Conservation (phyloP, 64 coral and sea anemone species). For the Dendrophyllia cribrosa region DNA sequence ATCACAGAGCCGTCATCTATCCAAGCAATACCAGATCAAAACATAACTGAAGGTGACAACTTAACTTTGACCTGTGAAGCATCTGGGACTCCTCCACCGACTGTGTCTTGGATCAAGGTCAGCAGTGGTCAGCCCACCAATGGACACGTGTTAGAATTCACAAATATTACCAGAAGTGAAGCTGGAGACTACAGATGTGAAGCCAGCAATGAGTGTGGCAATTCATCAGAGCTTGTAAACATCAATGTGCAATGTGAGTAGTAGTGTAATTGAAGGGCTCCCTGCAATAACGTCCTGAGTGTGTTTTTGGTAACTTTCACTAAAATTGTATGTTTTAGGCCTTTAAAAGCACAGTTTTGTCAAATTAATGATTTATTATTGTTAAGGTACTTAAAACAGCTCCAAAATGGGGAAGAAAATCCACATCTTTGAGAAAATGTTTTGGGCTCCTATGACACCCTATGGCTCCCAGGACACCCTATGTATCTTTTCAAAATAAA, state of each 20-base stretch:
- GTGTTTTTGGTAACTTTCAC: too few relatives aligned
- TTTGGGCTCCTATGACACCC: too few relatives aligned
- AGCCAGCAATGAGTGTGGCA: not conserved
- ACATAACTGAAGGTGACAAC: not conserved
- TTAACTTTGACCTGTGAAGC: not conserved
- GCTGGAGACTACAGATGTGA: slow-evolving; percentile 30
- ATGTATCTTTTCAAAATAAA: too few relatives aligned
- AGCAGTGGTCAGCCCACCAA: not conserved
- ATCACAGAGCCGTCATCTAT: not conserved
- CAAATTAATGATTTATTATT: too few relatives aligned
- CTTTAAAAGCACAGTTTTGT: too few relatives aligned
- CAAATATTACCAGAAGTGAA: not conserved
- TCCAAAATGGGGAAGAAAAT: too few relatives aligned
- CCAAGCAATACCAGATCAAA: not conserved
- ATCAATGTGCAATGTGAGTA: slow-evolving; percentile 13
- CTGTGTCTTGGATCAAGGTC: not conserved
- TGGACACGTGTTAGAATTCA: not conserved
- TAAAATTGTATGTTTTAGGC: too few relatives aligned
- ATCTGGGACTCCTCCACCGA: not conserved
- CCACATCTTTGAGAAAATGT: too few relatives aligned
- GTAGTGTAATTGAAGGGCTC: too few relatives aligned
- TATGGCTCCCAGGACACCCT: too few relatives aligned
- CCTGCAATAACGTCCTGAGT: too few relatives aligned
- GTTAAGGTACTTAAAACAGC: too few relatives aligned
- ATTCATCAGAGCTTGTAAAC: not conserved